phyloP scores from a whole-genome alignment of 2,113 vertebrate genomes.

The Microcebus ravelobensis region DNA sequence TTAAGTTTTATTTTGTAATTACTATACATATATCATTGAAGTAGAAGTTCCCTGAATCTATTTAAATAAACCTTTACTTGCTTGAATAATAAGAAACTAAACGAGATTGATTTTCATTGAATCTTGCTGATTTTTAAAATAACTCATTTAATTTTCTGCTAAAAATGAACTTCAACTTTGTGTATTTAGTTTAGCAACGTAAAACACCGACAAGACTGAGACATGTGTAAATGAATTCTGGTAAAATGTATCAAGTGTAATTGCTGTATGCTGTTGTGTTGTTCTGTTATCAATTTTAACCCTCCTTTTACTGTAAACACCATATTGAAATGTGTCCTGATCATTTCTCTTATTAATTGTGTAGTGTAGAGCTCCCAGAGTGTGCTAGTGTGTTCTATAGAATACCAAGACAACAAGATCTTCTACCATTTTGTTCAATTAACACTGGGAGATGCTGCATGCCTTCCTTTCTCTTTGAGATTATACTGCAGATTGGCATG shows the following conservation, averaged over 20 bases:
- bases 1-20: not conserved
- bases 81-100: not conserved
- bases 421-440: not conserved
- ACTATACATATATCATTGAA: not conserved
- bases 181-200: not conserved
- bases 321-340: not conserved
- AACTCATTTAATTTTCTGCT: slow-evolving; percentile 27
- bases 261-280: not conserved
- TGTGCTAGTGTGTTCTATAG: not conserved
- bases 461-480: not conserved
- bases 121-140: not conserved
- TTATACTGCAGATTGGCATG: not conserved
- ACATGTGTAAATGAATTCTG: not conserved
- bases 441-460: not conserved
- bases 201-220: not conserved
- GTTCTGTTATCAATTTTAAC: not conserved
- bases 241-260: not conserved
- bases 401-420: not conserved
- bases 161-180: not conserved
- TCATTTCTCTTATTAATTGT: not conserved
- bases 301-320: not conserved
- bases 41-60: not conserved
- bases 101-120: not conserved
- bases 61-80: not conserved
- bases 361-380: not conserved